Evolutionary conservation across 2,113 vertebrate species (phyloP), one percentile per base, ranked within the genome.

Genomic region (Noctilio leporinus): DNA sequence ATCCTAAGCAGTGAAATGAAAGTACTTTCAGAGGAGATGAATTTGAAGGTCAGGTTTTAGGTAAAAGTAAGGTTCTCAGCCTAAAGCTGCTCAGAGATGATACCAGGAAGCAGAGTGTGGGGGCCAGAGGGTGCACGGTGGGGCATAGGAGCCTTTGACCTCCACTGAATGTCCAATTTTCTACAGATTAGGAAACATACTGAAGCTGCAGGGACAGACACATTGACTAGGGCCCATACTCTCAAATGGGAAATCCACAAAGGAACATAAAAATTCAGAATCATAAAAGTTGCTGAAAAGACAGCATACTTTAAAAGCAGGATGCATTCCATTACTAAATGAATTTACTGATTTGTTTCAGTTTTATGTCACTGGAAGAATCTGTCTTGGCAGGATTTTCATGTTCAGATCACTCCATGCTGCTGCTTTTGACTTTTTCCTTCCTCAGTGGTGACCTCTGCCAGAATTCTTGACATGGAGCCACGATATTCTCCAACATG

Each of bases 351-450:
- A 69, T 51, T 55, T n/a, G 67, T 67, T 92, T 78, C 20, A 80
- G 87, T 85, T 83, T 90, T 85, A 11, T 72, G 73, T 51, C 49
- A 4, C 30, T 64, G 76, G 51, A 88, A 69, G 47, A 57, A 85
- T 55, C 3, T 40, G 30, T 59, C 22, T 80, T 83, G 84, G 91
- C 87, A 59, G 38, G 26, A 24, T 95, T 93, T 82, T 89, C 51
- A 57, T 10, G 10, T 43, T 55, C 40, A 47, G 70, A 87, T 89
- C 65, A 26, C 87, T 30, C 15, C 53, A 26, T 7, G 28, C 49
- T 86, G 86, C 87, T 87, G n/a, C 24, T 88, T 96, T 84, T 51
- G 35, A 92, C 72, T 59, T 64, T 91, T 77, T 67, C 80, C 75
- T 80, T 92, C n/a, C 88, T 86, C 16, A 40, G 69, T 33, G 85